phyloP scores from a whole-genome alignment of 2,888 invertebrate genomes.

The Plagodis dolabraria region DNA sequence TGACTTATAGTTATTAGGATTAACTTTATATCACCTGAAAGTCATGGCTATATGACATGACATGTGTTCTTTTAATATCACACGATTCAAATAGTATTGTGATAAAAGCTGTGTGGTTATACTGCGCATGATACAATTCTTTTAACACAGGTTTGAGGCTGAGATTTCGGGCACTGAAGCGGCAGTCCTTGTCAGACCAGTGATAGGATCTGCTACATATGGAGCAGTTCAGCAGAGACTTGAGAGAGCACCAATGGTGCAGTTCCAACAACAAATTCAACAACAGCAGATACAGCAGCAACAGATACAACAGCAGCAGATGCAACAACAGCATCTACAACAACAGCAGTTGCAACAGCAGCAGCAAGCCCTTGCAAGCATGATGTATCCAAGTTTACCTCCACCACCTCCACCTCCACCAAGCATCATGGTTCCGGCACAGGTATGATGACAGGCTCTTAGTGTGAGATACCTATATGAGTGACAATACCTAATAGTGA shows the following conservation, averaged over 20 bases:
- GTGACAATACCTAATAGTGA: too few relatives aligned
- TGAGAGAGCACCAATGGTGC: conserved; percentile 79
- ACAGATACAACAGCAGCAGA: conserved; percentile 59
- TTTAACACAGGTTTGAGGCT: conserved; percentile 89
- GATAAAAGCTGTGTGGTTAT: neutral
- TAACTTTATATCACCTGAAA: too few relatives aligned
- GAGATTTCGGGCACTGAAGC: conserved; percentile 90
- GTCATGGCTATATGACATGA: too few relatives aligned
- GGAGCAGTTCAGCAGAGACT: conserved; percentile 88
- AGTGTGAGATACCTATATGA: too few relatives aligned
- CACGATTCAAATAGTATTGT: too few relatives aligned
- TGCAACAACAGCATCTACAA: conserved; percentile 13
- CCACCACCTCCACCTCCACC: conserved; percentile 88
- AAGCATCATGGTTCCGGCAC: conserved; percentile 88
- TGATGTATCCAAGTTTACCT: conserved; percentile 77
- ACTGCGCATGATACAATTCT: neutral
- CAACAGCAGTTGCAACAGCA: conserved; percentile 15
- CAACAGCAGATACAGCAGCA: conserved; percentile 59
- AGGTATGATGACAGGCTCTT: conserved; percentile 67
- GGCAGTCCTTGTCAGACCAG: conserved; percentile 82
- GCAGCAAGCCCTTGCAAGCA: conserved; percentile 56
- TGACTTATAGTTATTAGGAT: too few relatives aligned
- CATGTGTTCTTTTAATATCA: too few relatives aligned
- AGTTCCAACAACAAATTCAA: conserved; percentile 32
- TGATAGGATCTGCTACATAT: conserved; percentile 90